These are phyloP conservation scores for Callinectes sapidus DNA, from an alignment of 2,888 invertebrate genomes.

Conservation along the genomic window DNA sequence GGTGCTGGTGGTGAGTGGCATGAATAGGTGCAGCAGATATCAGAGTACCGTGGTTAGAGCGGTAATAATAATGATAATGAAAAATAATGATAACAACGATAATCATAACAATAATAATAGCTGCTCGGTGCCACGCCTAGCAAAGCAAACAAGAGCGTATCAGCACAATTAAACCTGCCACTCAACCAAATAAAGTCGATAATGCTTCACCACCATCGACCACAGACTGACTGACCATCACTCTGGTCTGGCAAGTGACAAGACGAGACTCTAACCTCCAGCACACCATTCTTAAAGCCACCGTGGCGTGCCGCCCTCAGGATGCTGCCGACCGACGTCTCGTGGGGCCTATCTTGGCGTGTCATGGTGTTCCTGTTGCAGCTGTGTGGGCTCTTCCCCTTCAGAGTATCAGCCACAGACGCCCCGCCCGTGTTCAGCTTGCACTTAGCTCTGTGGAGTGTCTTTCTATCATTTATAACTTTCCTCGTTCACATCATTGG, in stretches of 20 bases:
- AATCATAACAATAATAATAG: background rate
- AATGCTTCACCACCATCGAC: background rate
- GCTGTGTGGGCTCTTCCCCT: constrained; percentile 22
- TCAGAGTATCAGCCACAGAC: background rate
- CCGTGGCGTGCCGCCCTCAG: background rate
- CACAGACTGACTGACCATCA: background rate
- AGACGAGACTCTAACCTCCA: background rate
- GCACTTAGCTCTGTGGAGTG: background rate
- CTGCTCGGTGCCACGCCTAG: background rate
- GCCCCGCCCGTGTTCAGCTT: background rate
- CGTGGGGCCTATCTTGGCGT: background rate
- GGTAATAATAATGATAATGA: background rate
- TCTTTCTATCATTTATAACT: background rate
- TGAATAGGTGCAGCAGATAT: too few relatives aligned
- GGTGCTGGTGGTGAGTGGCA: too few relatives aligned
- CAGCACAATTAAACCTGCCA: background rate
- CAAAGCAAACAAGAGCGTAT: background rate
- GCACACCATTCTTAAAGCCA: background rate
- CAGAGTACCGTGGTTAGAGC: too few relatives aligned
- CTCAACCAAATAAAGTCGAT: background rate
- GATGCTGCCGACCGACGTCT: constrained; percentile 17
- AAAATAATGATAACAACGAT: background rate
- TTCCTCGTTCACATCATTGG: background rate
- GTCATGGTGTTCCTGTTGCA: constrained; percentile 13
- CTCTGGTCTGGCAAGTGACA: background rate